Base-by-base conservation (phyloP, 2,888 invertebrate genomes). In the Marasmarcha lunaedactyla region DNA sequence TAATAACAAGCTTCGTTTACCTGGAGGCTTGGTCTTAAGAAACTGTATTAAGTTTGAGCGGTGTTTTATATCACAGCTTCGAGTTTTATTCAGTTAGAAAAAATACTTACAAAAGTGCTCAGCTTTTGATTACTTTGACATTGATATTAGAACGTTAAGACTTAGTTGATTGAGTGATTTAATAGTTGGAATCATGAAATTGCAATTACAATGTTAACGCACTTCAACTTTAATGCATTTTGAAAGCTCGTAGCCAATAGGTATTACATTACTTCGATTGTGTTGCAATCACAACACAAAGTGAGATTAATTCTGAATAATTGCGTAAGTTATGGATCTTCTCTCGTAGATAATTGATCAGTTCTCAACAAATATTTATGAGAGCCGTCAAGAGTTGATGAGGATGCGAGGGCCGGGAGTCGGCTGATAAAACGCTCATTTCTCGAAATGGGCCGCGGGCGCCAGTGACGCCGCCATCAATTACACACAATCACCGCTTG, bases 401-500 rank as follows among this genome's bases (percentile, higher is more conserved):
- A 73, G 71, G 76, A 68, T 69, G 79, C 76, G 74, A 70, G 63
- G 57, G 46, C 47, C 54, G 44, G 34, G 47, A 47, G 49, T 40
- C 47, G 47, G 40, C 46, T 58, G 59, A 76, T 76, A 65, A 71
- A 72, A 74, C 51, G 47, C 47, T 57, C 56, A 76, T 81, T 74
- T 70, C 72, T 67, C 50, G 54, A 56, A 52, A 65, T 62, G 49
- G 37, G 44, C 36, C 39, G 36, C 38, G 27, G 27, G 20, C 37
- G 10, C 45, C 46, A 37, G 41, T 40, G 42, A 46, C 45, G 48
- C 41, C 36, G 43, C 42, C 46, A 65, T 66, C 60, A 61, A 62
- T 69, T 56, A 66, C 20, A 20, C 20, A 20, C 63, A 65, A 67
- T 69, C 52, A 61, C 43, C 51, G 45, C 46, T 48, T 54, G 58